Evolutionary conservation across 2,113 vertebrate species (phyloP), one percentile per base, ranked within the genome.

Genomic region (Raja brachyura): DNA sequence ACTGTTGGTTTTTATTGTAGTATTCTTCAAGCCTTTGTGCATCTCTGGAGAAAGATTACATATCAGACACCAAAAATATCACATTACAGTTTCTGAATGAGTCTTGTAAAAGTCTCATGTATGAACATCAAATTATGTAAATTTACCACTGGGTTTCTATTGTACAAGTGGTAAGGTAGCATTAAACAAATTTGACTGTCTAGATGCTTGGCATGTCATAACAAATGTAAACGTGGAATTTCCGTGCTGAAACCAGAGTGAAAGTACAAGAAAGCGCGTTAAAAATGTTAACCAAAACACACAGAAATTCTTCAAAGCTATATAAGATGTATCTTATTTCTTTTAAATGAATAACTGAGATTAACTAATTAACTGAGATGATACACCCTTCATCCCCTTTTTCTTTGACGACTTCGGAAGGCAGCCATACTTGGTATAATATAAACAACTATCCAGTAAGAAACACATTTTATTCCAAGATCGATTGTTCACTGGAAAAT

Each of bases 11-110:
- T 94, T 98, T 98, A 73, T 95, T 97, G 94, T 97, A 98, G 95
- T 98, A 99, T 94, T 98, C 97, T 95, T 99, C 98, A 63, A 99
- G 97, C 93, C 97, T 98, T 94, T 98, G 97, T 81, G 99, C 98
- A 95, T 99, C 99, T 95, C 99, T 99, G 92, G 76, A 93, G 93
- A 93, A 86, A 48, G 93, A 95, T 63, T 63, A 61, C 61, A 54
- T 54, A 74, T 74, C 25, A 48, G 4, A 54, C 22, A 59, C 33
- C 18, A 48, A 73, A 92, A 70, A 73, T 68, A 92, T 48, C 28
- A 39, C 22, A 92, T 73, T 92, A 92, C 0, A 39, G 7, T 13
- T 79, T 79, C 77, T 39, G 31, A 22, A 92, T 4, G 18, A 31
- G 5, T 63, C 33, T 92, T 92, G 33, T 20, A 25, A 33, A 5